These are phyloP conservation scores for Bradypus variegatus DNA, from an alignment of 2,797 vertebrate genomes.

Conservation along the genomic window DNA sequence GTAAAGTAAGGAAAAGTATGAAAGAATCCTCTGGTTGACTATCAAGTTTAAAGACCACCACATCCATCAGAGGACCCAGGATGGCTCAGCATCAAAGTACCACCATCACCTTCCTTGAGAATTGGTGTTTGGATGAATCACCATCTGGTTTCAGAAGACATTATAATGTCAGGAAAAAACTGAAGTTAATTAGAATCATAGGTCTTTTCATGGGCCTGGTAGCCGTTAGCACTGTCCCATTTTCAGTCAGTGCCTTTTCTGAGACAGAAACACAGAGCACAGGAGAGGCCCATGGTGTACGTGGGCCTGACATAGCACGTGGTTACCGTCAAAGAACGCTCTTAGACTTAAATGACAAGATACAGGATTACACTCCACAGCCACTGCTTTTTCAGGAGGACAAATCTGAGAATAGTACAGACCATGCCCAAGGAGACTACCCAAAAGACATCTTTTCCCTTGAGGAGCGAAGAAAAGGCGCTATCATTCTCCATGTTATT, in stretches of 20 bases:
- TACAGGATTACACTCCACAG: slow-evolving; percentile 75
- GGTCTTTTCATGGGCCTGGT: slow-evolving; percentile 85
- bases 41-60: slow-evolving; percentile 35
- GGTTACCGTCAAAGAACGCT: slow-evolving; percentile 86
- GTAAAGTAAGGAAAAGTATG: slow-evolving; percentile 66
- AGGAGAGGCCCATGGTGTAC: slow-evolving; percentile 67
- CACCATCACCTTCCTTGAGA: slow-evolving; percentile 60
- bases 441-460: slow-evolving; percentile 88
- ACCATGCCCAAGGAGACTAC: slow-evolving; percentile 83
- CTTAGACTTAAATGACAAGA: slow-evolving; percentile 81
- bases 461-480: slow-evolving; percentile 83
- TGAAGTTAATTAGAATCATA: slow-evolving; percentile 84
- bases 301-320: slow-evolving; percentile 67
- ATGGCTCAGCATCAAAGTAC: slow-evolving; percentile 73
- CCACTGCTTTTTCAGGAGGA: slow-evolving; percentile 69
- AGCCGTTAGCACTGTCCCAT: slow-evolving; percentile 85
- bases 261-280: slow-evolving; percentile 75
- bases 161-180: slow-evolving; percentile 83
- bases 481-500: slow-evolving; percentile 89
- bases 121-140: slow-evolving; percentile 66
- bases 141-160: slow-evolving; percentile 69
- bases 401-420: slow-evolving; percentile 74
- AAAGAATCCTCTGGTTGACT: slow-evolving; percentile 61
- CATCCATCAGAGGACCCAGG: slow-evolving; percentile 46
- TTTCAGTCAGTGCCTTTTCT: slow-evolving; percentile 89